Conservation (phyloP, 30 jellyfish, hydroid and myxozoan species). For the Chrysaora quinquecirrha region DNA sequence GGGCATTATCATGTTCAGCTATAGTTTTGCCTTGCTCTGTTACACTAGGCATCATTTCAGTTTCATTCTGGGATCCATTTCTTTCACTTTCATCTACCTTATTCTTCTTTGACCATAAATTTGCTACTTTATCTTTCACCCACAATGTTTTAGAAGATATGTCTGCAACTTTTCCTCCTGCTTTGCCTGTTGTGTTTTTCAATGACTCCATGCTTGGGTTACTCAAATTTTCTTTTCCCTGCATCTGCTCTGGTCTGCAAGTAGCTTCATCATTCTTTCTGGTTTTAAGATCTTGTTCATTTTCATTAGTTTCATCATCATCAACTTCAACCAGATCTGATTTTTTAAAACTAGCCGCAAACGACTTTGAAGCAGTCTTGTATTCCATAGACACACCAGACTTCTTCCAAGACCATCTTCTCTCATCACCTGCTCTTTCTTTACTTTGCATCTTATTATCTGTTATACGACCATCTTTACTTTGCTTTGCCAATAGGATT, state of each 20-base stretch:
- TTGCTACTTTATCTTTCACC: constrained; percentile 72
- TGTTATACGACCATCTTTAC: constrained; percentile 60
- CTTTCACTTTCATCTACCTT: constrained; percentile 43
- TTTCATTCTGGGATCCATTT: not conserved
- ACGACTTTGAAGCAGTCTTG: constrained; percentile 47
- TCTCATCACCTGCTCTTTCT: constrained; percentile 63
- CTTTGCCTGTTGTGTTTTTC: constrained; percentile 57
- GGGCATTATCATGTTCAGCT: not conserved
- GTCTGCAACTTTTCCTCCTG: constrained; percentile 57
- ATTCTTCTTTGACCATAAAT: constrained; percentile 63
- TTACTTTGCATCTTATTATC: constrained; percentile 27
- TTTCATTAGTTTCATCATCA: constrained; percentile 11
- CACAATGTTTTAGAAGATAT: constrained; percentile 64
- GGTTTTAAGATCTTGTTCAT: not conserved
- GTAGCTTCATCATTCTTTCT: not conserved
- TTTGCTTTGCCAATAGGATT: constrained; percentile 53
- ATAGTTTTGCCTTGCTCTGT: not conserved
- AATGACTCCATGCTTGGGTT: constrained; percentile 54
- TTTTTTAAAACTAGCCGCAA: constrained; percentile 58
- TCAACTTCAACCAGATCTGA: constrained; percentile 31
- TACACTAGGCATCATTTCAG: not conserved
- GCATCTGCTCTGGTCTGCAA: not conserved
- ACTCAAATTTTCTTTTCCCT: constrained; percentile 8
- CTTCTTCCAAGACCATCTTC: constrained; percentile 33
- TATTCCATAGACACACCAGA: constrained; percentile 63